Evolutionary conservation across 2,113 vertebrate genomes (phyloP).

Genomic region (Phyllostomus hastatus): DNA sequence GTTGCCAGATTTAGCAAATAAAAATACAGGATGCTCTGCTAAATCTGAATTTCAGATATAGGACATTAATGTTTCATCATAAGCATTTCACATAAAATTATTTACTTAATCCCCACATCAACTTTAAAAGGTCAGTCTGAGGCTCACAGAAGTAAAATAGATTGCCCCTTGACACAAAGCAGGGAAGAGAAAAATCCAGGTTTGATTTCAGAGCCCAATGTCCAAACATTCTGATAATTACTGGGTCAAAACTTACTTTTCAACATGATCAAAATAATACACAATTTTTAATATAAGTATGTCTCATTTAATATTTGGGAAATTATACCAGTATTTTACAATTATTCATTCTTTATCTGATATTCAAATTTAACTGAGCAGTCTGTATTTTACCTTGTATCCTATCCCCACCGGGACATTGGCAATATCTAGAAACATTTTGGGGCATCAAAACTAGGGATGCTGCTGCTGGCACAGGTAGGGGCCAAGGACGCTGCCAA

Average conservation of each 20-base stretch:
- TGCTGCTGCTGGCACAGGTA: background rate
- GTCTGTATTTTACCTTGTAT: background rate
- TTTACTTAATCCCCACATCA: background rate
- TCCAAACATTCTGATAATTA: background rate
- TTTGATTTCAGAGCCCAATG: background rate
- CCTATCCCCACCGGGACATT: background rate
- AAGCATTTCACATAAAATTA: background rate
- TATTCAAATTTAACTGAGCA: background rate
- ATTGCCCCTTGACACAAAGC: background rate
- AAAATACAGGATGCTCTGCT: background rate
- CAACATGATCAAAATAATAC: background rate
- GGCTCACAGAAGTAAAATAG: background rate
- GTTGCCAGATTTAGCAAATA: background rate
- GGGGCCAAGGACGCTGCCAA: background rate
- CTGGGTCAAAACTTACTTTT: background rate
- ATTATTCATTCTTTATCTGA: background rate
- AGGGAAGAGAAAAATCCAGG: background rate
- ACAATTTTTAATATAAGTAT: background rate
- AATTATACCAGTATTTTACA: background rate
- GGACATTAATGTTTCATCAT: background rate
- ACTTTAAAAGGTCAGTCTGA: background rate
- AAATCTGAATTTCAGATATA: conserved; percentile 25
- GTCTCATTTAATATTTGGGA: background rate
- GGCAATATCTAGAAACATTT: background rate
- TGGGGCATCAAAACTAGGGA: background rate